phyloP scores from a whole-genome alignment of 1,140 invertebrate genomes.

The Drosophila littoralis region DNA sequence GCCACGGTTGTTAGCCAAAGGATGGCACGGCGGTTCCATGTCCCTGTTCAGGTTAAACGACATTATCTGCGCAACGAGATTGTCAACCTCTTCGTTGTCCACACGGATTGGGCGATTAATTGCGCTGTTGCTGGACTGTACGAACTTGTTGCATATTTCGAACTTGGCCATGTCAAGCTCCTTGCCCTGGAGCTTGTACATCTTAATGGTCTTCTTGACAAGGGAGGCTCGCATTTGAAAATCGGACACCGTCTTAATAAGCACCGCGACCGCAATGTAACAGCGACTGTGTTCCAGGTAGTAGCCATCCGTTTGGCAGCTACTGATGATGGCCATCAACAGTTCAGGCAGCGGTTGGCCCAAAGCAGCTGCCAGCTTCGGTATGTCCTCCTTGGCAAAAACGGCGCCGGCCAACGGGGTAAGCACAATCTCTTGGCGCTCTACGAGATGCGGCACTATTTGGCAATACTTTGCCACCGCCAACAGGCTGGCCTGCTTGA shows the following conservation, averaged over 20 bases:
- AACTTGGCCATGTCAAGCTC: constrained; percentile 38
- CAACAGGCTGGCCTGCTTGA: constrained; percentile 67
- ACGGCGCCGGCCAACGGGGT: constrained; percentile 62
- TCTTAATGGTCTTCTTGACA: constrained; percentile 57
- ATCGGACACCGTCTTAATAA: constrained; percentile 43
- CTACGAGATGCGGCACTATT: constrained; percentile 48
- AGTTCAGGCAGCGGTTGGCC: constrained; percentile 42
- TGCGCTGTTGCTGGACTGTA: background rate
- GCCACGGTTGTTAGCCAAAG: background rate
- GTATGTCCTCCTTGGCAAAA: constrained; percentile 44
- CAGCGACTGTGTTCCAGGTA: constrained; percentile 59
- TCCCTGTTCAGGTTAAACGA: background rate
- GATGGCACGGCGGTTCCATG: background rate
- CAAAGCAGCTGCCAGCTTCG: constrained; percentile 42
- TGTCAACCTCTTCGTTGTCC: constrained; percentile 26
- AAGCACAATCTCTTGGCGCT: constrained; percentile 52
- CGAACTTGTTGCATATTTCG: constrained; percentile 32
- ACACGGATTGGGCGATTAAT: background rate
- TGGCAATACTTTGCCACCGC: constrained; percentile 66
- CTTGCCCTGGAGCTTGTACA: constrained; percentile 62
- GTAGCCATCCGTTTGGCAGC: constrained; percentile 65
- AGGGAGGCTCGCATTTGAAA: constrained; percentile 43
- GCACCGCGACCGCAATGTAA: constrained; percentile 53
- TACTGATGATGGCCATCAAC: constrained; percentile 58
- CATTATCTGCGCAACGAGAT: constrained; percentile 33